Percentiles rank a stretch among this genome's conserved stretches.
Evolutionary conservation across 2,888 invertebrate genomes (phyloP).

Genomic region (Rhingia campestris): DNA sequence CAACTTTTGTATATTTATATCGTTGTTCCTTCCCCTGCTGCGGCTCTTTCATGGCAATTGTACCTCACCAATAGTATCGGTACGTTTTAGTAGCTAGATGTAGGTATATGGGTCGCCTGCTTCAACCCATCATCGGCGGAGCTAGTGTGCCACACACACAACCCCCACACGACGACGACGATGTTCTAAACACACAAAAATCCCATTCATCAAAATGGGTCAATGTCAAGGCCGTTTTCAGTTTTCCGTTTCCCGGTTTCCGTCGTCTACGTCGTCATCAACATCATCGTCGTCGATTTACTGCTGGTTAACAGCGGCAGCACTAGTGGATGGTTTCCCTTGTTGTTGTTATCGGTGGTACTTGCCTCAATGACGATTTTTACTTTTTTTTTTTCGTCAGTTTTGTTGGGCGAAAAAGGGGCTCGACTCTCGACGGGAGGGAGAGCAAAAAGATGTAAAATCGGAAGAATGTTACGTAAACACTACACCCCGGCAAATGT

Average conservation of each 20-base stretch:
- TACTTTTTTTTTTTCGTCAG: slow-evolving; percentile 23
- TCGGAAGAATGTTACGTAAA: slow-evolving; percentile 64
- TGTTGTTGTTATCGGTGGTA: slow-evolving; percentile 48
- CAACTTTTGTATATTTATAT: slow-evolving; percentile 52
- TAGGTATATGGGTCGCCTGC: slow-evolving; percentile 60
- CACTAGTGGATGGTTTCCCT: slow-evolving; percentile 46
- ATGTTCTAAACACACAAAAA: slow-evolving; percentile 70
- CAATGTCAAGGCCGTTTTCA: slow-evolving; percentile 78
- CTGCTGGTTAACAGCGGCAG: slow-evolving; percentile 31
- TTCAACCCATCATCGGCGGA: neutral
- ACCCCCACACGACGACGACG: slow-evolving; percentile 12
- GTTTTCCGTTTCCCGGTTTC: slow-evolving; percentile 66
- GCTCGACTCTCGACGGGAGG: slow-evolving; percentile 45
- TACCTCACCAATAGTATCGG: slow-evolving; percentile 13
- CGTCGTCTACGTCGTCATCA: slow-evolving; percentile 12
- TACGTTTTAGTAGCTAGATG: slow-evolving; percentile 51
- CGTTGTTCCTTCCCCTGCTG: slow-evolving; percentile 39
- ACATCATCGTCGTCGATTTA: slow-evolving; percentile 41
- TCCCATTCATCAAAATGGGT: slow-evolving; percentile 77
- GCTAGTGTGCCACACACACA: slow-evolving; percentile 24
- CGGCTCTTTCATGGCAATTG: slow-evolving; percentile 30
- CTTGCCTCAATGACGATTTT: slow-evolving; percentile 19
- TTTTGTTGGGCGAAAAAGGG: slow-evolving; percentile 43
- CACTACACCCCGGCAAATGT: slow-evolving; percentile 38
- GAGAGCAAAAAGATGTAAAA: slow-evolving; percentile 52